These are phyloP conservation scores for Morone chrysops DNA, from an alignment of 2,113 vertebrate species.

Conservation along the genomic window DNA sequence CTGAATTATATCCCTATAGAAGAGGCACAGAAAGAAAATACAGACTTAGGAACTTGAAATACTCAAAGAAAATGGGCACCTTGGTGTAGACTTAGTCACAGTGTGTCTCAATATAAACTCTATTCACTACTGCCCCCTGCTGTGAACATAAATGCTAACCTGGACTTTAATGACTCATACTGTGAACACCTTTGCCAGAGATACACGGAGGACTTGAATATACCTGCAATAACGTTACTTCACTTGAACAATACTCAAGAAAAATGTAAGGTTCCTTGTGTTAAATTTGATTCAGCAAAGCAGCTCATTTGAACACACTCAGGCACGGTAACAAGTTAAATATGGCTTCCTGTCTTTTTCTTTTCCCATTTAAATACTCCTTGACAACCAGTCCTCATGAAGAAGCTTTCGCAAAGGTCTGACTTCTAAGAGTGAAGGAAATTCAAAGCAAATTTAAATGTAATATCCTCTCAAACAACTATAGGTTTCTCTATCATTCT, in stretches of 20 bases:
- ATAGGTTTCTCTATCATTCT: not conserved
- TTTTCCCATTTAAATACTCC: not conserved
- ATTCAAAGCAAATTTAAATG: slow-evolving; percentile 1
- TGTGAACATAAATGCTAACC: slow-evolving; percentile 34
- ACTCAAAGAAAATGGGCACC: slow-evolving; percentile 16
- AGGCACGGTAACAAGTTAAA: not conserved
- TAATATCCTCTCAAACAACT: slow-evolving; percentile 7
- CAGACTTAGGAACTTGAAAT: slow-evolving; percentile 50
- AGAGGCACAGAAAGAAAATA: not conserved
- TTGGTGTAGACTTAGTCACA: not conserved
- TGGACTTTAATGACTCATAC: not conserved
- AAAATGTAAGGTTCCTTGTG: not conserved
- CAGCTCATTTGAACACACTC: slow-evolving; percentile 2
- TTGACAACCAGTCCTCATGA: not conserved
- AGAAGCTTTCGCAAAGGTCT: not conserved
- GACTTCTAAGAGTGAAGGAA: not conserved
- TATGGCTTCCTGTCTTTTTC: not conserved
- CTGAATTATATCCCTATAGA: slow-evolving; percentile 6
- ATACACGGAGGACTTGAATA: not conserved
- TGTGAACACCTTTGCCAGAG: not conserved
- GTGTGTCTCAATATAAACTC: slow-evolving; percentile 33
- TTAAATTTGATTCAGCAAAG: not conserved
- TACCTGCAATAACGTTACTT: not conserved
- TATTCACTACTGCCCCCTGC: slow-evolving; percentile 80
- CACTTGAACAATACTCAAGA: not conserved